A percentile compares a stretch with the other conserved stretches of the same genome.
phyloP scores from a whole-genome alignment of 2,797 vertebrate species.

The Etheostoma nigrum region DNA sequence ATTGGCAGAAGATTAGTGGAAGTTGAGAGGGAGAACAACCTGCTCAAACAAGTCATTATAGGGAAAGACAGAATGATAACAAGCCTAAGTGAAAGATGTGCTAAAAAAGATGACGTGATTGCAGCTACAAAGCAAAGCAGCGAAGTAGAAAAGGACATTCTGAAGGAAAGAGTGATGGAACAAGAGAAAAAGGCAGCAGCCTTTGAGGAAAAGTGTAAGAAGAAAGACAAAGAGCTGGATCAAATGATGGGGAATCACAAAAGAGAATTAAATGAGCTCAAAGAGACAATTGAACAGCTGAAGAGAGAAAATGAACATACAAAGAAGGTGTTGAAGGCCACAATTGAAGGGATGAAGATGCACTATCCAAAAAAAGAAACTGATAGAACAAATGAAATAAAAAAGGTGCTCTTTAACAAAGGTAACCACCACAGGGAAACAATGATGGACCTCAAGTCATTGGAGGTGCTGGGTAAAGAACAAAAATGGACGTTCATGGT shows the following conservation, averaged over 20 bases:
- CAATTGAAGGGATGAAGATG: slow-evolving; percentile 27
- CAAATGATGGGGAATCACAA: slow-evolving; percentile 28
- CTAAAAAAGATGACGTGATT: slow-evolving; percentile 27
- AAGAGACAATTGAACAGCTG: slow-evolving; percentile 31
- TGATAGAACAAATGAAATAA: not conserved
- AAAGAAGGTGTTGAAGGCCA: slow-evolving; percentile 41
- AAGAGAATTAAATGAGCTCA: slow-evolving; percentile 32
- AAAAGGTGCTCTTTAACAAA: not conserved
- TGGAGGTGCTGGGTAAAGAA: slow-evolving; percentile 6
- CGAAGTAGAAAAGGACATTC: slow-evolving; percentile 9
- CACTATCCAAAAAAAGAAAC: slow-evolving; percentile 13
- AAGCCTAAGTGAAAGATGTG: slow-evolving; percentile 14
- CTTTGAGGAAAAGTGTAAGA: slow-evolving; percentile 4
- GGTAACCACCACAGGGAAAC: not conserved
- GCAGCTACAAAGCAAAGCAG: slow-evolving; percentile 27
- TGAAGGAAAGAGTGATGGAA: slow-evolving; percentile 13
- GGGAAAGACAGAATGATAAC: slow-evolving; percentile 42
- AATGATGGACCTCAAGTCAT: not conserved
- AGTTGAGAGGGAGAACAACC: slow-evolving; percentile 28
- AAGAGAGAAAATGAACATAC: slow-evolving; percentile 37
- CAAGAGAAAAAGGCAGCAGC: slow-evolving; percentile 4
- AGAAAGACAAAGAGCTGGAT: slow-evolving; percentile 29
- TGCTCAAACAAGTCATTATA: slow-evolving; percentile 16
- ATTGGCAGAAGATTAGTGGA: slow-evolving; percentile 11
- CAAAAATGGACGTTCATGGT: slow-evolving; percentile 11